Conservation (phyloP, 2,888 invertebrate species). For the Tinea semifulvella region DNA sequence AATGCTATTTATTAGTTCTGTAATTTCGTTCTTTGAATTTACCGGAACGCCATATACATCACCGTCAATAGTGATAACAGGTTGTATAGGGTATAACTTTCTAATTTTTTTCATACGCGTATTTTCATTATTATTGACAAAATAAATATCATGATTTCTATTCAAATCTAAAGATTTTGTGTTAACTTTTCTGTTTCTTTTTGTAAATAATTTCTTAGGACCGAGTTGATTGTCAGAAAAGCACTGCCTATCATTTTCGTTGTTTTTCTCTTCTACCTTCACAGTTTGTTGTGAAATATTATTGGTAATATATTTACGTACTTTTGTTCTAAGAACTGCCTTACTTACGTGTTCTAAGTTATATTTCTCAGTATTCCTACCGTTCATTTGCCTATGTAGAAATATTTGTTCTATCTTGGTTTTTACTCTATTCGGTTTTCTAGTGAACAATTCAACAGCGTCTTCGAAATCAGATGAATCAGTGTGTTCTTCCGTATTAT, state of each 20-base stretch:
- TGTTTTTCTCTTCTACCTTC: neutral
- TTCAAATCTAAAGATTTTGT: too few relatives aligned
- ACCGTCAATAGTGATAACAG: neutral
- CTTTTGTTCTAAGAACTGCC: neutral
- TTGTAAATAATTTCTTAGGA: too few relatives aligned
- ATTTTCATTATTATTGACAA: neutral
- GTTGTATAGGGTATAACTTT: neutral
- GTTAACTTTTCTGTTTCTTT: too few relatives aligned
- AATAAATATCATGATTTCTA: neutral
- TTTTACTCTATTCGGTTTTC: neutral
- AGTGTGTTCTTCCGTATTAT: slow-evolving; percentile 28
- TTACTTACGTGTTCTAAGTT: too few relatives aligned
- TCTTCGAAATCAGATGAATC: slow-evolving; percentile 32
- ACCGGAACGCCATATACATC: neutral
- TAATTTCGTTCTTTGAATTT: neutral
- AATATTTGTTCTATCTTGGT: neutral
- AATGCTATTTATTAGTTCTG: neutral
- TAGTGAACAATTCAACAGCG: neutral
- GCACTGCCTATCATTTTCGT: neutral
- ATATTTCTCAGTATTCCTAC: neutral
- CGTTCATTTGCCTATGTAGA: neutral
- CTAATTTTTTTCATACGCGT: neutral
- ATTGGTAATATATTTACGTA: neutral
- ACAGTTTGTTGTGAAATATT: neutral
- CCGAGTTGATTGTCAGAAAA: neutral